Evolutionary conservation across 1,140 invertebrate species (phyloP), one percentile per base, ranked within the genome.

Genomic region (Macrocentrus cingulum): DNA sequence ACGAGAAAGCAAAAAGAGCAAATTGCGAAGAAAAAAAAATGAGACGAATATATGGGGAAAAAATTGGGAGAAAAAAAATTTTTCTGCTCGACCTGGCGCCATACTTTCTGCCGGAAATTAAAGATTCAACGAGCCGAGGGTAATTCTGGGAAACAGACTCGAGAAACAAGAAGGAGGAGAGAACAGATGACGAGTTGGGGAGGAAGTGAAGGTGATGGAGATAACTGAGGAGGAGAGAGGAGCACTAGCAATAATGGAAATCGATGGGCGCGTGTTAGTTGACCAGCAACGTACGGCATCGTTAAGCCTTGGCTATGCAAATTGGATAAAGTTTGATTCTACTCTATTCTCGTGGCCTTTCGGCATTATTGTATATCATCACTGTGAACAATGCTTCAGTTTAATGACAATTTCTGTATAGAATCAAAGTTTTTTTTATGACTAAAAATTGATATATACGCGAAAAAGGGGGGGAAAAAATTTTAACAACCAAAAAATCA

Each of bases 81-180:
- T 25, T 48, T n/a, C n/a, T n/a, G n/a, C 9, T 25, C 45, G 45
- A 23, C 11, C 19, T 48, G 45, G 22, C 45, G 22, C 45, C 45
- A 23, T 16, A 25, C 29, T 48, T 11, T 48, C 23, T 48, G 20
- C 69, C 70, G 70, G 70, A 72, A 72, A 72, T 72, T 71, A 71
- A 72, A 72, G 68, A 72, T 70, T 72, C 69, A 72, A 71, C 69
- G 69, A 72, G 68, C 65, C 65, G 66, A 57, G 48, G 45, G 67
- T 65, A 69, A 70, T 71, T 69, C 71, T 68, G 50, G 59, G 57
- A 50, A 58, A 66, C 63, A 59, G 57, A 54, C 57, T 59, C 45
- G 45, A 48, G 45, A 48, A 48, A 48, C 45, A 48, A 48, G 45
- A 48, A 48, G 20, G 29, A 25, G 45, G n/a, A 13, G n/a, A 22